Evolutionary conservation across 1,140 invertebrate species (phyloP).

Genomic region (Heterodera schachtii): DNA sequence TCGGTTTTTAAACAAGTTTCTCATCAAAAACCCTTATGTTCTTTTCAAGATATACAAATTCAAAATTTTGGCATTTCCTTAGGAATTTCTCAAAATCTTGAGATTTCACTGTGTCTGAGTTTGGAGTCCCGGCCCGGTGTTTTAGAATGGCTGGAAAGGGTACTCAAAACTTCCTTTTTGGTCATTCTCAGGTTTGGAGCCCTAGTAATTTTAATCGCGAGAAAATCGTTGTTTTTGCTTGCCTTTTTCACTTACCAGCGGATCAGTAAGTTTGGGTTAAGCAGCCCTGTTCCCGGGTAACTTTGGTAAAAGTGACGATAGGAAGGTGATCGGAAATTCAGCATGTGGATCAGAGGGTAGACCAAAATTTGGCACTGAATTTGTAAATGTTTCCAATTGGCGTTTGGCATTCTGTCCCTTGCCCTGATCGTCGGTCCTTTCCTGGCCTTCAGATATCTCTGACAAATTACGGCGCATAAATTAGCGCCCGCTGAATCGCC

Average conservation of each 20-base stretch:
- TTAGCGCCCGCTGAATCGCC: constrained; percentile 54
- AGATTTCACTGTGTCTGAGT: too few species aligned
- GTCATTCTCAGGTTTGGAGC: too few species aligned
- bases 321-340: constrained; percentile 50
- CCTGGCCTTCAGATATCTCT: constrained; percentile 32
- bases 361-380: constrained; percentile 52
- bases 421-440: constrained; percentile 12
- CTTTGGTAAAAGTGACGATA: constrained; percentile 51
- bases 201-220: too few species aligned
- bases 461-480: constrained; percentile 49
- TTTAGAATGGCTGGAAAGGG: too few species aligned
- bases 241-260: constrained; percentile 38
- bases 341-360: constrained; percentile 54
- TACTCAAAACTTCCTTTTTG: too few species aligned
- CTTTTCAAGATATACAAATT: too few species aligned
- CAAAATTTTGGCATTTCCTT: too few species aligned
- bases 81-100: too few species aligned
- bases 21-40: too few species aligned
- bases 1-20: too few species aligned
- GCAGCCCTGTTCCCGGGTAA: constrained; percentile 47
- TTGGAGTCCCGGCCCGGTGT: too few species aligned
- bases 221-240: background rate
- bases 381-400: constrained; percentile 13
- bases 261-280: constrained; percentile 49
- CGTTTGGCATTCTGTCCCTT: background rate